Conservation (phyloP, 2,113 vertebrate genomes). For the Daboia siamensis region DNA sequence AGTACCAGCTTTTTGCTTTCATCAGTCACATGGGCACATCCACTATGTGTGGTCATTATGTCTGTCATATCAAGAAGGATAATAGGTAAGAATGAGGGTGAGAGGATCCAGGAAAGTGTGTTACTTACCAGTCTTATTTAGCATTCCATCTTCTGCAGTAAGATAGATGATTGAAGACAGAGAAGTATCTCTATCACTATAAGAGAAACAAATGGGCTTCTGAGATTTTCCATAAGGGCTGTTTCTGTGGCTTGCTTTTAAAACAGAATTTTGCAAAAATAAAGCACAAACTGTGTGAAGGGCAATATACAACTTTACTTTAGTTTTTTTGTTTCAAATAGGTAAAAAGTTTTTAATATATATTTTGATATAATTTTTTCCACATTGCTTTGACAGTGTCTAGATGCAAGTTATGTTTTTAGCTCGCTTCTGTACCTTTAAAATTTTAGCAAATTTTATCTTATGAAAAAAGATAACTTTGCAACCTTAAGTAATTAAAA, state of each 20-base stretch:
- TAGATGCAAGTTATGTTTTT: neutral
- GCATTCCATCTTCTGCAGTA: neutral
- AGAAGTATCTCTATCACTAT: neutral
- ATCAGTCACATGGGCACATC: conserved; percentile 99
- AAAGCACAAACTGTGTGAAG: neutral
- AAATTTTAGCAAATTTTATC: neutral
- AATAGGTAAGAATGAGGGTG: conserved; percentile 74
- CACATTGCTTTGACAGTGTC: neutral
- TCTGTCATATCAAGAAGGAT: conserved; percentile 98
- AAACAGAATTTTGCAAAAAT: neutral
- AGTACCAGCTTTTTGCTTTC: conserved; percentile 97
- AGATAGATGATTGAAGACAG: neutral
- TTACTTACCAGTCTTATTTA: neutral
- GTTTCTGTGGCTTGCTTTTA: neutral
- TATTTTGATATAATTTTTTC: neutral
- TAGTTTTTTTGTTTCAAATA: neutral
- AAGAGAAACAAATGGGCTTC: neutral
- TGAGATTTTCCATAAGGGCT: neutral
- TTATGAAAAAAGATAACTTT: neutral
- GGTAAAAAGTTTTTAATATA: neutral
- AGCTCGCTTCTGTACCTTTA: neutral
- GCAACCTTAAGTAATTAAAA: neutral
- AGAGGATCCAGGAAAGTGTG: neutral
- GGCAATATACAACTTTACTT: neutral
- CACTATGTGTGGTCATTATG: conserved; percentile 98